Base-by-base conservation (phyloP, 2,113 vertebrate species). In the Dromas ardeola region DNA sequence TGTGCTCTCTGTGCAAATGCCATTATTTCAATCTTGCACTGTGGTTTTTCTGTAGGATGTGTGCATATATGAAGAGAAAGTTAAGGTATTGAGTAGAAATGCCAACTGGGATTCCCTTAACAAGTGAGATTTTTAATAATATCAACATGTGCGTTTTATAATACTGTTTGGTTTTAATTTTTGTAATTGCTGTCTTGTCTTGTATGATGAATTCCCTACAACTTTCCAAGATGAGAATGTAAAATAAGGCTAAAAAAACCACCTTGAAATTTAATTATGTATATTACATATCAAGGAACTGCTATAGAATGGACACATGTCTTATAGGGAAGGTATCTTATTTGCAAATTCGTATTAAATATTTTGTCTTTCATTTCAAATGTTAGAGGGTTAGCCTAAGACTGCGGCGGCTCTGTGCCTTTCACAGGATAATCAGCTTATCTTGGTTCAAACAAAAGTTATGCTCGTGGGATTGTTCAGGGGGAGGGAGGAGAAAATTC, bases 131-230 rank as follows among this genome's bases (percentile, higher is more conserved):
- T 97, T 96, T 95, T 74, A 83, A 67, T 67, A 69, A 63, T 72
- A 83, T 50, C 29, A 59, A 52, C 5, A 2, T 14, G 12, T 49
- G 13, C 9, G 2, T 91, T 97, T 95, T 93, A 69, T 86, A 92
- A 49, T 81, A 73, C 49, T 38, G 32, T 76, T 86, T 63, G 45
- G 12, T 94, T 95, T 93, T 84, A 94, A 91, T 59, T 72, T 73
- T 81, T 95, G 36, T 96, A 78, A 66, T 90, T 20, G 62, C 36
- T 81, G 32, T 80, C 80, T 59, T 82, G 42, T 74, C 63, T 81
- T 73, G 43, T 96, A 69, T 50, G 14, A 61, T 65, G 49, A 83
- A 74, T 55, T 90, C 21, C 58, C 22, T 88, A 36, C 14, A n/a
- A 38, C 53, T 55, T 81, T 45, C 59, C 67, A 73, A 80, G 13